These are phyloP conservation scores for Orcinus orca DNA, from an alignment of 2,113 vertebrate species.

Conservation along the genomic window DNA sequence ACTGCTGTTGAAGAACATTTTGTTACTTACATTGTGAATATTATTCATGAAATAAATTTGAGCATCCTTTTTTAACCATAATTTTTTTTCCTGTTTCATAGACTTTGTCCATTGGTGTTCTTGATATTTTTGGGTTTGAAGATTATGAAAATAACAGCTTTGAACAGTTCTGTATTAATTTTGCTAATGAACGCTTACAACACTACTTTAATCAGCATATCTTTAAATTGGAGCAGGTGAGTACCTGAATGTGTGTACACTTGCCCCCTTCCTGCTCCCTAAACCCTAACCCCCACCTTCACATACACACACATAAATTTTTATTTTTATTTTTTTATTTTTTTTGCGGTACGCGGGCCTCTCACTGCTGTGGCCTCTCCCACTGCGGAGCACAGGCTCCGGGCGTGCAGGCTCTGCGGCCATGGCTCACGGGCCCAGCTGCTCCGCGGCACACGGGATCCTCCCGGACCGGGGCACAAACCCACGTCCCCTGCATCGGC, in stretches of 20 bases:
- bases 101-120: constrained; percentile 97
- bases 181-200: constrained; percentile 97
- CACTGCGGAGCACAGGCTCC: too few species aligned
- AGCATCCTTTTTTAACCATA: not conserved
- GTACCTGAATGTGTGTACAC: constrained; percentile 42
- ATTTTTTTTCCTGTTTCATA: constrained; percentile 75
- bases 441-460: too few species aligned
- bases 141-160: constrained; percentile 99
- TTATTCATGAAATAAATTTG: constrained; percentile 33
- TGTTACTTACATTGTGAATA: not conserved
- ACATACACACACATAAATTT: not conserved
- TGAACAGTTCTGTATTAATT: constrained; percentile 99
- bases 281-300: not conserved
- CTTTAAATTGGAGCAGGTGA: constrained; percentile 97
- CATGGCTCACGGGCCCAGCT: too few species aligned
- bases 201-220: constrained; percentile 99
- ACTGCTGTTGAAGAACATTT: not conserved
- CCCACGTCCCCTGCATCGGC: too few species aligned
- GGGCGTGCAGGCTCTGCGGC: too few species aligned
- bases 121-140: constrained; percentile 99
- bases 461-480: too few species aligned
- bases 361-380: too few species aligned
- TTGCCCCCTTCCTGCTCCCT: not conserved
- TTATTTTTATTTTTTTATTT: not conserved
- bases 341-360: too few species aligned